These are phyloP conservation scores for Boloria euphrosyne DNA, from an alignment of 2,888 invertebrate species.

Conservation along the genomic window DNA sequence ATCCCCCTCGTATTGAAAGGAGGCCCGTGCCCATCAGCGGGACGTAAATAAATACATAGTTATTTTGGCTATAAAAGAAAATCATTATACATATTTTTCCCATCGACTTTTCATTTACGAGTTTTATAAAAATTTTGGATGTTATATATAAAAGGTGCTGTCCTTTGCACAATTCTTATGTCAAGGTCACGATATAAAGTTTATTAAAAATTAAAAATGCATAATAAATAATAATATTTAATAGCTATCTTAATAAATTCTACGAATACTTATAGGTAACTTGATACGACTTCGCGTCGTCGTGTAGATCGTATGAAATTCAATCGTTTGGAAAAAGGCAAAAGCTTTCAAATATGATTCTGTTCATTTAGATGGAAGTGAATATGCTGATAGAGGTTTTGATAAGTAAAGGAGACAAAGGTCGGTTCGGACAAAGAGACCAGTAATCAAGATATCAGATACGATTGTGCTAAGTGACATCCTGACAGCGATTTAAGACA, in stretches of 20 bases:
- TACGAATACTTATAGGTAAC: constrained; percentile 25
- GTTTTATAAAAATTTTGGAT: too few species aligned
- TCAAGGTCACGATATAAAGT: too few species aligned
- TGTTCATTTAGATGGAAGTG: constrained; percentile 58
- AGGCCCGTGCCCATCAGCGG: too few species aligned
- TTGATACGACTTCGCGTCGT: constrained; percentile 31
- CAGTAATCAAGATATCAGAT: constrained; percentile 65
- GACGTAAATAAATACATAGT: too few species aligned
- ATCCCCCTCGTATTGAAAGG: too few species aligned
- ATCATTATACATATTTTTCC: too few species aligned
- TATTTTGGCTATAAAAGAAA: too few species aligned
- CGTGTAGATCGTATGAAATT: constrained; percentile 38
- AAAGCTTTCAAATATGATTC: constrained; percentile 53
- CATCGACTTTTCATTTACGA: too few species aligned
- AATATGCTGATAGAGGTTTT: constrained; percentile 53
- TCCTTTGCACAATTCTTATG: too few species aligned
- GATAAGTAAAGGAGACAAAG: constrained; percentile 68
- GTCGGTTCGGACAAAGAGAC: constrained; percentile 63
- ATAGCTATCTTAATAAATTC: constrained; percentile 13
- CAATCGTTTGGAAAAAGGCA: constrained; percentile 42
- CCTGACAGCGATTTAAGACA: constrained; percentile 36
- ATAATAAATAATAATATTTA: constrained; percentile 1
- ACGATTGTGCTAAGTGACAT: constrained; percentile 37
- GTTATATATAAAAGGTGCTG: too few species aligned
- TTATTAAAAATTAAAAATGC: neutral